These are phyloP conservation scores for Antigone vipio DNA, from an alignment of 2,113 vertebrate genomes.

Conservation along the genomic window DNA sequence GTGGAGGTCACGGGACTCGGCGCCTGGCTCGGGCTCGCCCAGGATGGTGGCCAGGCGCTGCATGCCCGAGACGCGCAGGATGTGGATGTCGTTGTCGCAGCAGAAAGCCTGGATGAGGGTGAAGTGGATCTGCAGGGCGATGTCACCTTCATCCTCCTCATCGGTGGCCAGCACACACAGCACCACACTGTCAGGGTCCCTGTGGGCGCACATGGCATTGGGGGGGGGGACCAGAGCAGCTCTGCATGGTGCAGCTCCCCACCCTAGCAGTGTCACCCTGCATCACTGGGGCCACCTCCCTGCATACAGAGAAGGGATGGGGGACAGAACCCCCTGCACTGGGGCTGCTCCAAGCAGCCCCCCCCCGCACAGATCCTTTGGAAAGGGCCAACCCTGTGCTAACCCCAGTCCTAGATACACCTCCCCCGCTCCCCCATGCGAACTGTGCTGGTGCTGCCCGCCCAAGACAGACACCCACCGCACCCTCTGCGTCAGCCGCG, in stretches of 20 bases:
- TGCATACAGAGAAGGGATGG: not conserved
- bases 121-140: constrained; percentile 94
- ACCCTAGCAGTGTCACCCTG: no score
- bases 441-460: no score
- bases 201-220: not conserved
- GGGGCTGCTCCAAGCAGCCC: no score
- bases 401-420: no score
- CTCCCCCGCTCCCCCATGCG: no score
- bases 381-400: not conserved
- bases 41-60: constrained; percentile 80
- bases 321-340: not conserved
- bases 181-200: constrained; percentile 92
- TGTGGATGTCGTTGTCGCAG: constrained; percentile 90
- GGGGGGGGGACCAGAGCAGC: accelerated
- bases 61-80: constrained; percentile 85
- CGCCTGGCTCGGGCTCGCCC: constrained; percentile 56
- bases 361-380: no score
- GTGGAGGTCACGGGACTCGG: constrained; percentile 87
- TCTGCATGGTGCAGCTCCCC: accelerated
- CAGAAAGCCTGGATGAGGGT: constrained; percentile 94
- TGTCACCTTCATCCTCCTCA: constrained; percentile 84
- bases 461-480: no score
- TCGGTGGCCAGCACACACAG: constrained; percentile 88
- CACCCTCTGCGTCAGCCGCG: no score
- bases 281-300: no score